phyloP scores from a whole-genome alignment of 2,797 vertebrate species.

The Threskiornis aethiopicus region DNA sequence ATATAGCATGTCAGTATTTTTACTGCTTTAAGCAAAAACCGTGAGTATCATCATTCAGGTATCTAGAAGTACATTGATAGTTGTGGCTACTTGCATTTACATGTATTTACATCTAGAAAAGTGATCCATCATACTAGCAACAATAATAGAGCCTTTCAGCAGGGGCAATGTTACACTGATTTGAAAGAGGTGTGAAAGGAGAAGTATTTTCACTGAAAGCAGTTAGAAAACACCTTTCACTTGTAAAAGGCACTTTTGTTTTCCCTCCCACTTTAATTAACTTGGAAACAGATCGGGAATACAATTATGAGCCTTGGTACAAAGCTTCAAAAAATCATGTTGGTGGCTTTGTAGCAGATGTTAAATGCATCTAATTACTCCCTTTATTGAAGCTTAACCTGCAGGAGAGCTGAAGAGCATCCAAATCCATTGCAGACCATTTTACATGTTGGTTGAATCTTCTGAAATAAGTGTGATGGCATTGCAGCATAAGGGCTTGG shows the following conservation, averaged over 20 bases:
- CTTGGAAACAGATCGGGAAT: neutral
- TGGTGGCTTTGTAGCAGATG: conserved; percentile 46
- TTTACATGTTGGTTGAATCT: neutral
- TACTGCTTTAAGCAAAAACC: neutral
- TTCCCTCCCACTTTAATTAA: conserved; percentile 27
- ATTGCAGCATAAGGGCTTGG: neutral
- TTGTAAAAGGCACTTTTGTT: conserved; percentile 8
- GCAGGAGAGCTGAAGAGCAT: conserved; percentile 23
- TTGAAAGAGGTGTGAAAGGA: neutral
- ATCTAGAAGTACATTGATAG: neutral
- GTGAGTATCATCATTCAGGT: neutral
- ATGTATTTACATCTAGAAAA: neutral
- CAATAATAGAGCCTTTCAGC: neutral
- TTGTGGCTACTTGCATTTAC: neutral
- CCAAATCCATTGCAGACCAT: neutral
- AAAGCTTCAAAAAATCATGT: neutral
- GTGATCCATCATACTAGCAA: neutral
- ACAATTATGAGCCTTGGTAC: neutral
- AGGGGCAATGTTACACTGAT: neutral
- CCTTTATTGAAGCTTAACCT: conserved; percentile 29
- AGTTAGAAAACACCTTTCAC: neutral
- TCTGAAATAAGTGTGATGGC: neutral
- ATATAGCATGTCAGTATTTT: neutral
- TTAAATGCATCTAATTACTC: conserved; percentile 19
- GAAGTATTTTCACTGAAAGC: neutral